Conservation (phyloP, 2,797 vertebrate species). For the Megalops cyprinoides region DNA sequence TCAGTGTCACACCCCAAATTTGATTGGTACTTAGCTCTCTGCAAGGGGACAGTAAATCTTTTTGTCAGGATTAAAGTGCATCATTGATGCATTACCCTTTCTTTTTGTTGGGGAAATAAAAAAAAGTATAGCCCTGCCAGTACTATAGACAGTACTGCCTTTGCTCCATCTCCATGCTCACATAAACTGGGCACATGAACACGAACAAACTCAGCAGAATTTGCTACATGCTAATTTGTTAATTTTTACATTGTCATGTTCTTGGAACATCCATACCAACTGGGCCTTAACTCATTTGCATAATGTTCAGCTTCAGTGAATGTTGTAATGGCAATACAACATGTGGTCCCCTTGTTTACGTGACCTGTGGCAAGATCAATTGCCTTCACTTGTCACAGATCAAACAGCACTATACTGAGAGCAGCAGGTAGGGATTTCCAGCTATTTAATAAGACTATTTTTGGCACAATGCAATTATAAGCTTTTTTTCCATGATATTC, state of each 20-base stretch:
- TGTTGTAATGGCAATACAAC: background rate
- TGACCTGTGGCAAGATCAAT: background rate
- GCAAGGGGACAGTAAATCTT: background rate
- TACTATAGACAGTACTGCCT: no score
- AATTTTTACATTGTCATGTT: no score
- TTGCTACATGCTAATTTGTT: no score
- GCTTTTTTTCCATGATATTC: background rate
- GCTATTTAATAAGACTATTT: background rate
- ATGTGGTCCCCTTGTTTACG: background rate
- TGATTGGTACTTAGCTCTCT: background rate
- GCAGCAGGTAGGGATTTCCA: no score
- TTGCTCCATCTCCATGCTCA: no score
- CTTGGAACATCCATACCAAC: background rate
- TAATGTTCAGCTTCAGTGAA: background rate
- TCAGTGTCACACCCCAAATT: background rate
- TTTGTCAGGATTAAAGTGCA: background rate
- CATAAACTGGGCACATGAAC: no score
- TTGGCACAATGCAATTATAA: background rate
- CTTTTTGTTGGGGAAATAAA: no score
- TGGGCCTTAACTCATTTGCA: no score
- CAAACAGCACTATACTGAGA: background rate
- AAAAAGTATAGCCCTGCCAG: no score
- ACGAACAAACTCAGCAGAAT: no score
- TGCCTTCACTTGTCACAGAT: background rate
- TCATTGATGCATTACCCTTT: background rate